These are phyloP conservation scores for Malurus alboscapulatus DNA, from an alignment of 2,113 vertebrate genomes.

Conservation along the genomic window DNA sequence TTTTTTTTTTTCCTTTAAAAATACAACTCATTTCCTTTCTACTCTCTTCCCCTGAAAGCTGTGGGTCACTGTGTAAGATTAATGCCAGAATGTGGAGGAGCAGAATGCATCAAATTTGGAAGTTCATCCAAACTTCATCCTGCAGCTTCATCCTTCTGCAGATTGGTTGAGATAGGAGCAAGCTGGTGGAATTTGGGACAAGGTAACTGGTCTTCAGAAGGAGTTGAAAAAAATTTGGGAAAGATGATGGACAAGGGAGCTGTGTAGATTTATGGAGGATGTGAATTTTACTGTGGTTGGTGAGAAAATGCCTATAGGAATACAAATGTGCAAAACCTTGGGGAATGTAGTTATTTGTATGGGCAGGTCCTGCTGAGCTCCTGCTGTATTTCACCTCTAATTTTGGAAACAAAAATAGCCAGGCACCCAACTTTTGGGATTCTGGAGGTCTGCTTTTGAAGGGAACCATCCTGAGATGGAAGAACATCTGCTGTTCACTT, in stretches of 20 bases:
- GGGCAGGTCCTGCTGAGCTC: background rate
- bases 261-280: background rate
- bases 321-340: background rate
- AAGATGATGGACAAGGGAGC: background rate
- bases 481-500: background rate
- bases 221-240: background rate
- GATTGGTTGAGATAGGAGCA: background rate
- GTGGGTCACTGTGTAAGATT: background rate
- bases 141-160: background rate
- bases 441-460: background rate
- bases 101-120: background rate
- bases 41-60: background rate
- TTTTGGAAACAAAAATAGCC: background rate
- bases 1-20: background rate
- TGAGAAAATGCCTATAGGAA: background rate
- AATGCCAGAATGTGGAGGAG: background rate
- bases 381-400: background rate
- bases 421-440: background rate
- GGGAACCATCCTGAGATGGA: background rate
- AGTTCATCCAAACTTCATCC: background rate
- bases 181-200: background rate
- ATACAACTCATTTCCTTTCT: background rate
- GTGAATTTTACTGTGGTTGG: background rate
- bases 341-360: background rate
- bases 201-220: background rate